Conservation (phyloP, 2,797 vertebrate species). For the Epinephelus malabaricus region DNA sequence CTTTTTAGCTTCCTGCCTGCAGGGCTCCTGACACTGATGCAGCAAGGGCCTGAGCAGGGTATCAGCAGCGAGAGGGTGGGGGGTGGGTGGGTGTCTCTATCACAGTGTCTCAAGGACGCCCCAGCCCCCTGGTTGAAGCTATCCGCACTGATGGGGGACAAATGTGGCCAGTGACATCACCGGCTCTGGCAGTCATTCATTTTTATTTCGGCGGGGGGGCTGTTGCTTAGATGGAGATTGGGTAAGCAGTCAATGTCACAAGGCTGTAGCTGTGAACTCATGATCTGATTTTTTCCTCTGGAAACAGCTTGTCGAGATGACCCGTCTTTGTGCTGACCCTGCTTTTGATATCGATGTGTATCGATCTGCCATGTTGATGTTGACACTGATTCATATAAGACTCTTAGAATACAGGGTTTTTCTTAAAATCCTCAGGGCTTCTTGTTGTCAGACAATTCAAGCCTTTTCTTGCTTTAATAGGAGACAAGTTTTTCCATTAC, state of each 20-base stretch:
- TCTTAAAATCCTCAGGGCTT: conserved; percentile 38
- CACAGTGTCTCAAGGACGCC: conserved; percentile 87
- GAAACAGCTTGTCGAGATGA: conserved; percentile 56
- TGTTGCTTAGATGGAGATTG: conserved; percentile 77
- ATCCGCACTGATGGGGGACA: conserved; percentile 84
- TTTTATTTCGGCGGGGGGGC: conserved; percentile 83
- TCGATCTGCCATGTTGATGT: conserved; percentile 47
- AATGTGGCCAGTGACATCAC: conserved; percentile 87
- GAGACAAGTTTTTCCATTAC: conserved; percentile 51
- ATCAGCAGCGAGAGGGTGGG: conserved; percentile 41
- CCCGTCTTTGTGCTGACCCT: conserved; percentile 53
- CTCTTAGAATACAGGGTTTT: conserved; percentile 7
- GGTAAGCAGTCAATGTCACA: conserved; percentile 72
- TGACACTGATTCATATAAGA: conserved; percentile 38
- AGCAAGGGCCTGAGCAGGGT: conserved; percentile 56
- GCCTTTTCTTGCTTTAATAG: conserved; percentile 28
- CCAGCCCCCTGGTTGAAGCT: conserved; percentile 79
- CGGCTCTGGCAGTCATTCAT: conserved; percentile 84
- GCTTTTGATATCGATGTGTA: conserved; percentile 50
- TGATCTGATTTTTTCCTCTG: conserved; percentile 47
- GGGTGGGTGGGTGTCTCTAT: conserved; percentile 56
- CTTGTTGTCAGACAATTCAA: conserved; percentile 39
- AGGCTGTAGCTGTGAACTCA: conserved; percentile 56
- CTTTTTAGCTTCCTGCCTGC: conserved; percentile 78
- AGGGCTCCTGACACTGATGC: conserved; percentile 83